Evolutionary conservation across 2,113 vertebrate species (phyloP), one percentile per base, ranked within the genome.

Genomic region (Poeciliopsis occidentalis): DNA sequence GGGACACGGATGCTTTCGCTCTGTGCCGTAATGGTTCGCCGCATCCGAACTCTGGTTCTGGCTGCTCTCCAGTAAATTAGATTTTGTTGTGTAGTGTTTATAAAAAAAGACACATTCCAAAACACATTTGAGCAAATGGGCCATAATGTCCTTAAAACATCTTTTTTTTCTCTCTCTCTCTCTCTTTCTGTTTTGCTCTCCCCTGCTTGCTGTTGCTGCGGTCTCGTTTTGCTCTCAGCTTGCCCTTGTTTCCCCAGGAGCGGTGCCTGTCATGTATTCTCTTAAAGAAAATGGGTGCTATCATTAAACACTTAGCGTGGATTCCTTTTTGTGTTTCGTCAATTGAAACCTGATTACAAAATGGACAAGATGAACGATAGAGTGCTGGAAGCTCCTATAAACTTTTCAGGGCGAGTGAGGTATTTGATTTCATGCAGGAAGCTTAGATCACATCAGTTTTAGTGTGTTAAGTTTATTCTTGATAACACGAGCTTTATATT

Each of bases 361-460:
- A 89, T 85, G 81, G 83, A 76, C 57, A 64, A 47, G 67, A 70
- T 74, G 72, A 86, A 73, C 60, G 67, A 73, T 80, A 61, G 71
- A 89, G 80, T 86, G 82, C 67, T 34, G 24, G 31, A 62, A 83
- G 79, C 39, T 81, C 64, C 70, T 65, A 73, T 78, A 47, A 15
- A 71, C 64, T 57, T 88, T 75, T 81, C 75, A 79, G 67, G 54
- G 66, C 26, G 19, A 32, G 29, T 29, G 67, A 11, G 63, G 80
- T 88, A 85, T 90, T 87, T 82, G 64, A 89, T 91, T 84, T 88
- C 47, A 83, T 10, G 41, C 80, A 81, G 83, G 75, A 87, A 85
- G 78, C 67, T 62, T 64, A 39, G 39, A 77, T 75, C 12, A 30
- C 63, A 67, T 67, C 44, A 63, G 27, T 67, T 66, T 47, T 34